A percentile compares a stretch with the other conserved stretches of the same genome.
phyloP scores from a whole-genome alignment of 2,113 vertebrate genomes.

The Uropsilus gracilis region DNA sequence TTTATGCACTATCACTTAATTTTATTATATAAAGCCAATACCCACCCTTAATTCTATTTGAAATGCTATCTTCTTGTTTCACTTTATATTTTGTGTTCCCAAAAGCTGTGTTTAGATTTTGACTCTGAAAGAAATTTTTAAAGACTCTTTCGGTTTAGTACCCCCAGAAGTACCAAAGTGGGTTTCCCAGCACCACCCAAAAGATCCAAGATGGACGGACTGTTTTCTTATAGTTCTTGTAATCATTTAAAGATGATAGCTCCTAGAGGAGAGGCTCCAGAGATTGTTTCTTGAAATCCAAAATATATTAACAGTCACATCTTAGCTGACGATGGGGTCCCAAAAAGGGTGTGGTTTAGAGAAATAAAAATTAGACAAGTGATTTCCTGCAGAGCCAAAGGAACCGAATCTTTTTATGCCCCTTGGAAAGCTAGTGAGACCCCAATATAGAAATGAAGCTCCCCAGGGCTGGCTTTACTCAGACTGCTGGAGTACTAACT shows the following conservation, averaged over 20 bases:
- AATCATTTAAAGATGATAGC: conserved; percentile 7
- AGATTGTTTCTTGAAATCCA: conserved; percentile 1
- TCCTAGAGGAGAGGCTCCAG: background rate
- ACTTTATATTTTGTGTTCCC: background rate
- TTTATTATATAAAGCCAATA: background rate
- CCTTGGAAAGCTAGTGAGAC: conserved; percentile 46
- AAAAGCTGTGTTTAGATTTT: background rate
- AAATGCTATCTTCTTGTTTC: conserved; percentile 32
- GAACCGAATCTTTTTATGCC: conserved; percentile 48
- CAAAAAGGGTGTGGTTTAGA: background rate
- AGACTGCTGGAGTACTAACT: background rate
- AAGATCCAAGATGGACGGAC: background rate
- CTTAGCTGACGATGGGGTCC: background rate
- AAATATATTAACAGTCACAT: background rate
- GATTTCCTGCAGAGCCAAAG: conserved; percentile 56
- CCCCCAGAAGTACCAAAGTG: background rate
- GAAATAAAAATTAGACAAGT: conserved; percentile 30
- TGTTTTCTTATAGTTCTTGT: background rate
- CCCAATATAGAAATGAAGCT: conserved; percentile 70
- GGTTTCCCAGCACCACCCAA: background rate
- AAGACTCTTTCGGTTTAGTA: background rate
- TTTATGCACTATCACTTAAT: background rate
- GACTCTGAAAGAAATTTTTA: background rate
- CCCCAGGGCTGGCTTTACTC: conserved; percentile 66
- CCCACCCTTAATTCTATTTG: background rate